Conservation (phyloP, 2,888 invertebrate genomes). For the Leucophora obtusa region DNA sequence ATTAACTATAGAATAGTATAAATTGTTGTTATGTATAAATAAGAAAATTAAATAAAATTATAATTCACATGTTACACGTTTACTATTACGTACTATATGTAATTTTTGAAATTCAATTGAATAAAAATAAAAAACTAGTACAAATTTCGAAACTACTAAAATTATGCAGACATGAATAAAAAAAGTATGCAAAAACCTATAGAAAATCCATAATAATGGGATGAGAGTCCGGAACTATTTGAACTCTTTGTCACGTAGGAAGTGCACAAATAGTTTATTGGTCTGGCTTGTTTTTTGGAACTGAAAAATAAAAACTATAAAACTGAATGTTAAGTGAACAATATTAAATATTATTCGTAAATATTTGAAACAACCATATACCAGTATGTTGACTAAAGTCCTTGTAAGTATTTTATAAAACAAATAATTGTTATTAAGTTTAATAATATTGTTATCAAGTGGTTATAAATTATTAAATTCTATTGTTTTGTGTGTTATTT, state of each 20-base stretch:
- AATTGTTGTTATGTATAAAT: neutral
- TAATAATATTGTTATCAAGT: neutral
- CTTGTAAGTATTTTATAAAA: slow-evolving; percentile 63
- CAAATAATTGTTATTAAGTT: neutral
- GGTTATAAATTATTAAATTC: neutral
- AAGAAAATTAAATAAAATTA: neutral
- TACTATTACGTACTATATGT: slow-evolving; percentile 24
- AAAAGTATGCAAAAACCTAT: neutral
- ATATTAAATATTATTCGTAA: slow-evolving; percentile 39
- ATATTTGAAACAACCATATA: slow-evolving; percentile 40
- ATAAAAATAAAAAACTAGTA: neutral
- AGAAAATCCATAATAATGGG: slow-evolving; percentile 27
- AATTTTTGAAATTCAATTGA: neutral
- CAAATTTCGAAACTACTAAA: slow-evolving; percentile 19
- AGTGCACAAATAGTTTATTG: slow-evolving; percentile 32
- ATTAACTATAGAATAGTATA: neutral
- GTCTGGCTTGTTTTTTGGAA: neutral
- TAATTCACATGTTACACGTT: slow-evolving; percentile 37
- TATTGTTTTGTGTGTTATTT: neutral
- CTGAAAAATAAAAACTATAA: slow-evolving; percentile 47
- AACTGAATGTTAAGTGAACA: slow-evolving; percentile 16
- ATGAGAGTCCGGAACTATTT: slow-evolving; percentile 42
- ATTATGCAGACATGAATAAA: slow-evolving; percentile 4
- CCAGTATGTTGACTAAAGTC: slow-evolving; percentile 56
- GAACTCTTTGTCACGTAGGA: slow-evolving; percentile 67